Evolutionary conservation across 1,140 invertebrate species (phyloP), one percentile per base, ranked within the genome.

Genomic region (Sycophila sp.): DNA sequence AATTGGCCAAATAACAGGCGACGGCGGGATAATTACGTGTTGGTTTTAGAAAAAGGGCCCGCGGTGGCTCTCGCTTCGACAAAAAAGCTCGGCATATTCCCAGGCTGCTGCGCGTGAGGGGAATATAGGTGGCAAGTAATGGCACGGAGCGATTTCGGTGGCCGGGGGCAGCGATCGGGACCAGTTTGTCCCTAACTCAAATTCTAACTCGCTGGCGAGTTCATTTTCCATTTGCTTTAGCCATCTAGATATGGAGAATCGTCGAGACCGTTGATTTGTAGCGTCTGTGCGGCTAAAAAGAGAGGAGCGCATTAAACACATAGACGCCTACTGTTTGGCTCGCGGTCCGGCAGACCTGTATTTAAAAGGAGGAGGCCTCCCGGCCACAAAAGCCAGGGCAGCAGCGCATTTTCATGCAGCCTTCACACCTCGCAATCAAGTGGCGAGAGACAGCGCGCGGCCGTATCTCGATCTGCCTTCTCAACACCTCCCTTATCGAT

Each of bases 11-110:
- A 82, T 80, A 81, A 84, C 80, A 75, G 80, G 71, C 76, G 79
- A 78, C 74, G 80, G 77, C 17, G 45, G n/a, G 83, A 85, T 86
- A 85, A 86, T 85, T 85, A 85, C 81, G 82, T 86, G 83, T 86
- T 85, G 83, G 83, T 86, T 86, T 86, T 86, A 85, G 84, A 86
- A 85, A n/a, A 85, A 81, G 76, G 76, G 77, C 78, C 76, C 49
- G 76, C 70, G 80, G n/a, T n/a, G n/a, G 81, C 75, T 84, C 83
- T 81, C 78, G 75, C 78, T 78, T 66, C 66, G 56, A 28, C 70
- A 75, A 75, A 77, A 78, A 75, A 71, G 47, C 59, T 71, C 62
- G 63, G 63, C 51, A 42, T 65, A 42, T 55, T 65, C 63, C 63
- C 49, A 55, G 34, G 19, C 56, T 26, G 13, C 5, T 38, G 19